Evolutionary conservation across 1,140 invertebrate species (phyloP), one percentile per base, ranked within the genome.

Genomic region (Eueides isabella): DNA sequence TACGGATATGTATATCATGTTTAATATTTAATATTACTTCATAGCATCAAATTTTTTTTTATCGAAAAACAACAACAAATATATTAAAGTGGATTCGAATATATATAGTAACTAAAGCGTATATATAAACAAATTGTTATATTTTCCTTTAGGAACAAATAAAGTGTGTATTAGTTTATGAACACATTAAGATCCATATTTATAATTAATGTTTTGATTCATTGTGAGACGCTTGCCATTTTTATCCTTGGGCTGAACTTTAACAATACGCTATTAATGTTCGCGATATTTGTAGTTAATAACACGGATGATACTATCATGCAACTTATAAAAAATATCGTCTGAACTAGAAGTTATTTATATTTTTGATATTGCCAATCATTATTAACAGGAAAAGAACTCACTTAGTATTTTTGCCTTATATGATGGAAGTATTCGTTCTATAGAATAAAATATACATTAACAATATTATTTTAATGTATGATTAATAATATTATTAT

Each of bases 201-300:
- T 26, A 44, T 38, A 64, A 66, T 19, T 55, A 55, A 55, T 26
- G 48, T 55, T 19, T 55, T 55, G 48, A 12, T 61, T 28, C 28
- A 30, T 12, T 61, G 16, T 55, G 9, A 12, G 23, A 41, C 44
- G 44, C 1, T 68, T 61, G 29, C 67, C 44, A 61, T 72, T 67
- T 26, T 72, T 55, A 35, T 26, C 48, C 48, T 62, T 67, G 48
- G 29, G 55, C 41, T 66, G 14, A 19, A 41, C 26, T 19, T 61
- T 29, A 67, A 67, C 71, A 61, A 48, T 67, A 44, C 61, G 65
- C 33, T 35, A 68, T 68, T 68, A 68, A 33, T 68, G 66, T 61
- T 68, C 2, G 67, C 48, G 61, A 61, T 26, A 55, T 55, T 12
- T 11, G 48, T 55, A 55, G 7, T 26, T 55, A 55, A 38, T 12